Base-by-base conservation (phyloP, 2,113 vertebrate species). In the Xerus inauris region DNA sequence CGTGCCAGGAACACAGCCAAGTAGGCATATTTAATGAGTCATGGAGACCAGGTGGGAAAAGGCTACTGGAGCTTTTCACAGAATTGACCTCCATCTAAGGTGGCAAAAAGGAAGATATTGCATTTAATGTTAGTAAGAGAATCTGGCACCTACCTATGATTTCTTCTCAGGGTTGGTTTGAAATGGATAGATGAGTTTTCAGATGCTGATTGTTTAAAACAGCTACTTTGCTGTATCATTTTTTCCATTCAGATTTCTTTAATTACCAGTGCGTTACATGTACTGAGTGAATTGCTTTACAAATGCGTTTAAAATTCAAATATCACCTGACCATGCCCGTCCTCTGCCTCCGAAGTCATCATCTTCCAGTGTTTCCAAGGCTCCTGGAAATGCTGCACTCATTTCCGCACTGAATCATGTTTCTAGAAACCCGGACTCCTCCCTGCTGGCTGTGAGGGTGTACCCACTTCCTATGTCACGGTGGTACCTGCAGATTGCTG, bases 391-490 rank as follows among this genome's bases (percentile, higher is more conserved):
- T 35, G 2, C 57, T 47, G 73, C 35, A 49, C 4, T n/a, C 19
- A 26, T 35, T 40, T 38, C 11, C 20, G 14, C 8, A 3, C 22
- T 64, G 51, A 11, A 26, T 38, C 7, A 10, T 26, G 24, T 16
- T 38, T 65, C 72, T 47, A 17, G 4, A 5, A 38, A 45, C 5
- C 51, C 1, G n/a, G 26, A 3, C 65, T 35, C 32, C 0, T 22
- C 6, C 6, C 10, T 38, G 40, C 5, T 12, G 35, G 35, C 40
- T 14, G 22, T 79, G 1, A 0, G 26, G 8, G 3, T 32, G 16
- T 7, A 24, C 16, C 28, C 12, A 1, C 38, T 35, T 30, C 8
- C 2, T n/a, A 12, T 3, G 19, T 5, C 1, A 0, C 19, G 8
- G 9, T 40, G 2, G 6, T 28, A 26, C 26, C n/a, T 79, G 47